phyloP scores from a whole-genome alignment of 2,797 vertebrate species.

The Sebastes taczanowskii region DNA sequence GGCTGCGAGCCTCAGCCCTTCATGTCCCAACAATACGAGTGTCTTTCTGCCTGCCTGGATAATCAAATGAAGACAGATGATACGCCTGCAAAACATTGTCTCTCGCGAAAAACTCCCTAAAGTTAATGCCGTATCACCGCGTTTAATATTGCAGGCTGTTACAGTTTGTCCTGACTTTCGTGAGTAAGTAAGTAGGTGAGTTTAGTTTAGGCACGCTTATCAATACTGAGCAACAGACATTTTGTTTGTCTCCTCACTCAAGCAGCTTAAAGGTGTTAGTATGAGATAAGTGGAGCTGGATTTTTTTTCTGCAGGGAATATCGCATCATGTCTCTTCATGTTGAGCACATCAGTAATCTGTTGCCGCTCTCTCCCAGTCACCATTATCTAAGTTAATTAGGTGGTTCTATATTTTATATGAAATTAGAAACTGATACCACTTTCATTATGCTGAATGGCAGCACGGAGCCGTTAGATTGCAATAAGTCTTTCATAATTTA shows the following conservation, averaged over 20 bases:
- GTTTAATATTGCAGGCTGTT: constrained; percentile 37
- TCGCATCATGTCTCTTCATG: constrained; percentile 35
- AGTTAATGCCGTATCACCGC: constrained; percentile 32
- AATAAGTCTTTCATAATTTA: constrained; percentile 15
- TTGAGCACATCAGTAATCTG: constrained; percentile 47
- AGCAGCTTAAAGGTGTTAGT: constrained; percentile 68
- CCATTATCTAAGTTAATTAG: constrained; percentile 57
- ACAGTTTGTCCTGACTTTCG: constrained; percentile 31
- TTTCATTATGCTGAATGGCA: constrained; percentile 35
- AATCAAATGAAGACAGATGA: constrained; percentile 69
- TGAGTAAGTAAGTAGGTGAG: constrained; percentile 10
- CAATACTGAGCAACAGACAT: constrained; percentile 46
- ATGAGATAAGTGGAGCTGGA: constrained; percentile 63
- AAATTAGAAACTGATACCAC: constrained; percentile 39
- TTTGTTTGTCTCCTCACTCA: constrained; percentile 58
- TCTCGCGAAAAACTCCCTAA: constrained; percentile 25
- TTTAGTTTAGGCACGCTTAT: constrained; percentile 53
- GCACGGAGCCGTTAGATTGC: neutral
- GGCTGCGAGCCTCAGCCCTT: constrained; percentile 37
- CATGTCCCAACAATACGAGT: constrained; percentile 34
- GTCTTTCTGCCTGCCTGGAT: constrained; percentile 61
- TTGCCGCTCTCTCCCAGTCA: constrained; percentile 7
- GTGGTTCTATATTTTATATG: constrained; percentile 24
- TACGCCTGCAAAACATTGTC: constrained; percentile 20
- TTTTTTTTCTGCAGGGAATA: constrained; percentile 45